Conservation (phyloP, 30 jellyfish, hydroid and myxozoan genomes). For the Aurelia sp. region DNA sequence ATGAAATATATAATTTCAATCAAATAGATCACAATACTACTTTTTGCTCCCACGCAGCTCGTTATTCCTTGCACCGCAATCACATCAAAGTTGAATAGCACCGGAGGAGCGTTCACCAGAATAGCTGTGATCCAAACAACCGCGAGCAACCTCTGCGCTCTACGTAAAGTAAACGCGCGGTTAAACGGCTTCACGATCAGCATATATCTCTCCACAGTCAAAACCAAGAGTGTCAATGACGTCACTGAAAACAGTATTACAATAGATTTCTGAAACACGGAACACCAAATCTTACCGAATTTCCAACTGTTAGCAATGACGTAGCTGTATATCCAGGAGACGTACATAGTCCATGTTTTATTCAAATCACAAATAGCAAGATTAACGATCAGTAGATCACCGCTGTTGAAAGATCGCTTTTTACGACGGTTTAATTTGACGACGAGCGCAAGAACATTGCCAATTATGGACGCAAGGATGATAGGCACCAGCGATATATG, state of each 20-base stretch:
- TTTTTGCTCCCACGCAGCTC: conserved; percentile 18
- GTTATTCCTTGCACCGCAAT: neutral
- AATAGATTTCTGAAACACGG: neutral
- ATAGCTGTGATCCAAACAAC: conserved; percentile 22
- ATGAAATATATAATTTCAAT: conserved; percentile 5
- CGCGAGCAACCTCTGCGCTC: conserved; percentile 11
- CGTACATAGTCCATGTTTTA: conserved; percentile 51
- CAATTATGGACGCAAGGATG: conserved; percentile 32
- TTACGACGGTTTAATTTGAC: conserved; percentile 58
- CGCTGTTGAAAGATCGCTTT: conserved; percentile 44
- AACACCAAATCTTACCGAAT: conserved; percentile 17
- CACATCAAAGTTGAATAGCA: neutral
- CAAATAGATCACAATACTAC: neutral
- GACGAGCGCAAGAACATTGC: conserved; percentile 29
- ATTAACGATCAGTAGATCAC: conserved; percentile 57
- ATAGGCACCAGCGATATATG: conserved; percentile 31
- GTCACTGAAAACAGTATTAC: conserved; percentile 63
- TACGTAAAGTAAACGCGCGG: conserved; percentile 33
- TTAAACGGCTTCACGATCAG: conserved; percentile 58
- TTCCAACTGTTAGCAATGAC: conserved; percentile 25
- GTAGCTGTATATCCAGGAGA: conserved; percentile 32
- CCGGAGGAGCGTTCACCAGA: neutral
- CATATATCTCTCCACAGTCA: conserved; percentile 55
- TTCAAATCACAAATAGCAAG: conserved; percentile 57
- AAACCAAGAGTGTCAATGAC: conserved; percentile 42